Evolutionary conservation across 1,140 invertebrate genomes (phyloP).

Genomic region (Diachasmimorpha longicaudata): DNA sequence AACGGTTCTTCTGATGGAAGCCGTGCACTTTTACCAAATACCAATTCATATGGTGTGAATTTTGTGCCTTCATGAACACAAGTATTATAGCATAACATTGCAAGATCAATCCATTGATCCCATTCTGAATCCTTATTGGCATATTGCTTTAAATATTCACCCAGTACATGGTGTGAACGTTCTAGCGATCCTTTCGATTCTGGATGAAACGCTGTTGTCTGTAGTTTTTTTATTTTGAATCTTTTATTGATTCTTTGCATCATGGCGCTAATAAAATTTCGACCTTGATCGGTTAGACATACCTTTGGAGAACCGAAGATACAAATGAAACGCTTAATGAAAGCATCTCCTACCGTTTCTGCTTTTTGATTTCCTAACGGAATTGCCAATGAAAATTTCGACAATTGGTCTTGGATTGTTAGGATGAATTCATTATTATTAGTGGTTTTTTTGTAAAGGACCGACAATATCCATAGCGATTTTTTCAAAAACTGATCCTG

Average conservation of each 20-base stretch:
- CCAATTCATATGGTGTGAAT: conserved; percentile 25
- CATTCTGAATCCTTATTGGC: conserved; percentile 40
- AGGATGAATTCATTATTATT: conserved; percentile 39
- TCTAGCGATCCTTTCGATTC: conserved; percentile 36
- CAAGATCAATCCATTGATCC: conserved; percentile 36
- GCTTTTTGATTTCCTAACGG: conserved; percentile 31
- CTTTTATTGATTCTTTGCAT: conserved; percentile 34
- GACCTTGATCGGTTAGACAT: too few species aligned
- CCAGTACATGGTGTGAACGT: conserved; percentile 33
- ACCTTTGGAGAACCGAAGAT: too few species aligned
- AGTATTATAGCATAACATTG: conserved; percentile 11
- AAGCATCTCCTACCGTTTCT: conserved; percentile 31
- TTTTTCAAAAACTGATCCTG: background rate
- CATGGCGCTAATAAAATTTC: too few species aligned
- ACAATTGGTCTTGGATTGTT: conserved; percentile 41
- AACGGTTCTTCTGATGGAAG: background rate
- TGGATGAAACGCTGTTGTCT: conserved; percentile 10
- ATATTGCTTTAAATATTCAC: conserved; percentile 39
- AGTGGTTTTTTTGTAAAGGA: conserved; percentile 13
- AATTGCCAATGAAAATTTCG: conserved; percentile 36
- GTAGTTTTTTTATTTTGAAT: conserved; percentile 26
- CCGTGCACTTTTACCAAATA: background rate
- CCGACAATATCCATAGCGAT: background rate
- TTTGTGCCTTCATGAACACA: conserved; percentile 41
- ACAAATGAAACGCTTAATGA: conserved; percentile 39